Conservation (phyloP, 2,113 vertebrate species). For the Pavo muticus region DNA sequence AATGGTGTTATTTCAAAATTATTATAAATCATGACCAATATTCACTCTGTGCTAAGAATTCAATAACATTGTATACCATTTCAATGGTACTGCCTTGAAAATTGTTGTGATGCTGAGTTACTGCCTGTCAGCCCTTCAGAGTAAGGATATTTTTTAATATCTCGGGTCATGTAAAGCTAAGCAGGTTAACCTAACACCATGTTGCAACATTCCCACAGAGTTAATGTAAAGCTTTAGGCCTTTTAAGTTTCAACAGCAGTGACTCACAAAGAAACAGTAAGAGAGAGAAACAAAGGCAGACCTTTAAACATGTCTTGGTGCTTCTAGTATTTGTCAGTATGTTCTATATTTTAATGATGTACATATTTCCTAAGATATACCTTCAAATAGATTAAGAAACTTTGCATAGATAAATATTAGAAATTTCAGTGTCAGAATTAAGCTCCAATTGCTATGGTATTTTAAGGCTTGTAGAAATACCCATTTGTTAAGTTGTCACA, state of each 20-base stretch:
- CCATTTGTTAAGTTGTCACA: background rate
- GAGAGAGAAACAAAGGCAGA: background rate
- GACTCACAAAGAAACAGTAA: background rate
- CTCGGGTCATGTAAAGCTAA: slow-evolving; percentile 51
- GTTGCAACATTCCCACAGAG: background rate
- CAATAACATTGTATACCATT: background rate
- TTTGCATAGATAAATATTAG: background rate
- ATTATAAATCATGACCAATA: slow-evolving; percentile 41
- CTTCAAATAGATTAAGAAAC: background rate
- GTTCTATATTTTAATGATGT: background rate
- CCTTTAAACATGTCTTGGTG: background rate
- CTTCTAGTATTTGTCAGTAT: background rate
- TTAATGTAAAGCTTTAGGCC: background rate
- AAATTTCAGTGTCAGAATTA: background rate
- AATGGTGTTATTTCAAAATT: slow-evolving; percentile 54
- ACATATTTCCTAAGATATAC: rapidly evolving
- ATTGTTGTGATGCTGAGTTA: slow-evolving; percentile 29
- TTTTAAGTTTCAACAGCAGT: background rate
- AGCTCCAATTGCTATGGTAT: background rate
- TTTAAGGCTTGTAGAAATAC: background rate
- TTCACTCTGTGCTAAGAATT: slow-evolving; percentile 38
- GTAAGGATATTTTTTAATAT: slow-evolving; percentile 43
- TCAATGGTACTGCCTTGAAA: slow-evolving; percentile 10
- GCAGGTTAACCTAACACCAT: slow-evolving; percentile 44
- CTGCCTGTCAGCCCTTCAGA: background rate